Percentiles rank a stretch among this genome's conserved stretches.
Evolutionary conservation across 1,140 invertebrate genomes (phyloP).

Genomic region (Frieseomelitta varia): DNA sequence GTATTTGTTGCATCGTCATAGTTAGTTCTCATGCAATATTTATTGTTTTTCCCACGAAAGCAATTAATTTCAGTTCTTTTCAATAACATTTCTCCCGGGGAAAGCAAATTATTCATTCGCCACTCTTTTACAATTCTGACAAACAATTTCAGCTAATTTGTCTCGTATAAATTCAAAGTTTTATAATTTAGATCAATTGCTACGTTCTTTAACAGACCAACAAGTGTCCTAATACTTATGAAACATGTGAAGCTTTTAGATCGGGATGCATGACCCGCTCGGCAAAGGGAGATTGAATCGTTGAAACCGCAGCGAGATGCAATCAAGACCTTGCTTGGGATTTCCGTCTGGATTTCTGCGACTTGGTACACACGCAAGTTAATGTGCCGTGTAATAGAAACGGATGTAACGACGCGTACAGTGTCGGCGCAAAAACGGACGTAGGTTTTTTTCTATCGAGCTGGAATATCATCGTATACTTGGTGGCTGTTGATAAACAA

Average conservation of each 20-base stretch:
- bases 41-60: no score
- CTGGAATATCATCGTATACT: background rate
- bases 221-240: no score
- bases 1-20: no score
- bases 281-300: background rate
- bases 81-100: no score
- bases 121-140: no score
- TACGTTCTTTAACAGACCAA: no score
- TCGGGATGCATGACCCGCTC: background rate
- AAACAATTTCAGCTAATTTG: no score
- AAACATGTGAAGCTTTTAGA: background rate
- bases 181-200: no score
- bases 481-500: background rate
- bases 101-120: no score
- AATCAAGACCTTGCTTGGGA: background rate
- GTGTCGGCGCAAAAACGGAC: background rate
- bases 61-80: no score
- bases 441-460: constrained; percentile 12
- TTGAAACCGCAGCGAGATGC: background rate
- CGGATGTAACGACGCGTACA: background rate
- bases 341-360: background rate
- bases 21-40: no score
- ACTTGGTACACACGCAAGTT: background rate
- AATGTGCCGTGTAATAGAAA: background rate
- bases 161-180: no score